These are phyloP conservation scores for Dendrocopos noguchii DNA, from an alignment of 2,113 vertebrate species.

Conservation along the genomic window DNA sequence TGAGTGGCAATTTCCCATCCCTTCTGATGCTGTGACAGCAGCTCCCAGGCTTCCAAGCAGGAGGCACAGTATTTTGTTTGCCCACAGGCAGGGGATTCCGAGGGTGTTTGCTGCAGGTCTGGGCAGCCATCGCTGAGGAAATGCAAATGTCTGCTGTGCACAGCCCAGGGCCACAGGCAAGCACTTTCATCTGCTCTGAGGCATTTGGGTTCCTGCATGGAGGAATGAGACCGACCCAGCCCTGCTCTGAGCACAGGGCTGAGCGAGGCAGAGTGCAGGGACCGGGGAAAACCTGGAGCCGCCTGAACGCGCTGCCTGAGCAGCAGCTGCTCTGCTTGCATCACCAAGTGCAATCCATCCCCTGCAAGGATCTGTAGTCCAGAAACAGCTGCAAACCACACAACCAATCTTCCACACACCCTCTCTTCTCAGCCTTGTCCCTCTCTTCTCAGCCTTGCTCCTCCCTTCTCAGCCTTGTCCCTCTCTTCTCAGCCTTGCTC, in stretches of 20 bases:
- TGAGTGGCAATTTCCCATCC: neutral
- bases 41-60: neutral
- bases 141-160: neutral
- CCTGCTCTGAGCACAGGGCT: neutral
- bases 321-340: neutral
- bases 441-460: too few species aligned
- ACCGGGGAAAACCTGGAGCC: neutral
- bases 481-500: neutral
- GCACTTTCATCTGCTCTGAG: conserved; percentile 7
- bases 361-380: neutral
- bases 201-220: neutral
- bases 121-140: conserved; percentile 17
- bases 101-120: neutral
- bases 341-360: neutral
- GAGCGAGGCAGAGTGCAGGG: fast-evolving
- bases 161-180: neutral
- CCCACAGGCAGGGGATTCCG: conserved; percentile 41
- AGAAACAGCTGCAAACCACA: neutral
- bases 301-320: neutral
- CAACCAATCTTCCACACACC: neutral
- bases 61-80: conserved; percentile 4
- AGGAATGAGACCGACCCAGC: neutral
- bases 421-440: too few species aligned
- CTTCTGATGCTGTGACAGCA: neutral
- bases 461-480: too few species aligned